A percentile compares a stretch with the other conserved stretches of the same genome.
phyloP scores from a whole-genome alignment of 2,888 invertebrate genomes.

The Chymomyza caudatula region DNA sequence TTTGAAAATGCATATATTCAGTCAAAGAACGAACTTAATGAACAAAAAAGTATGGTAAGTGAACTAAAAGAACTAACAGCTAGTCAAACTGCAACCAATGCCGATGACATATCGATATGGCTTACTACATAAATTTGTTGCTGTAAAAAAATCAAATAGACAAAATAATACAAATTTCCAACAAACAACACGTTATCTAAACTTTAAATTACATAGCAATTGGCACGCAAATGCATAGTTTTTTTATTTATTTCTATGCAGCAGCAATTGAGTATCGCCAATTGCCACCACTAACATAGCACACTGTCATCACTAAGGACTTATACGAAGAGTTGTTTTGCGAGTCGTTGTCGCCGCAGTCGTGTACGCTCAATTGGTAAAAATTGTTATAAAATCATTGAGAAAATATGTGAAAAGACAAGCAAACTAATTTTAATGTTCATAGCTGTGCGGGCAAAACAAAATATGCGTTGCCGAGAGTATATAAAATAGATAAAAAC shows the following conservation, averaged over 20 bases:
- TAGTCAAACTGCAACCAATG: no score
- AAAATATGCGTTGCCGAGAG: constrained; percentile 19
- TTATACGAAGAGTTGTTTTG: constrained; percentile 5
- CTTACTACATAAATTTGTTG: no score
- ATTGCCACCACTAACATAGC: neutral
- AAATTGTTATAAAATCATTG: constrained; percentile 55
- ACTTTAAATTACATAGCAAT: neutral
- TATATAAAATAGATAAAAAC: constrained; percentile 28
- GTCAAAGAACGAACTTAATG: no score
- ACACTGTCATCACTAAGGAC: neutral
- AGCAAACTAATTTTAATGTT: constrained; percentile 14
- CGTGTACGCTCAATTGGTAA: constrained; percentile 47
- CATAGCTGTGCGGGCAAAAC: constrained; percentile 9
- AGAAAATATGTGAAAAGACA: constrained; percentile 43
- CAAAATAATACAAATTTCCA: no score
- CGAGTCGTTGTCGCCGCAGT: constrained; percentile 21
- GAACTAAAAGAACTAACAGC: no score
- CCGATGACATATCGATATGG: no score
- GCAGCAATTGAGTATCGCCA: neutral
- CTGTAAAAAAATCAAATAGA: no score
- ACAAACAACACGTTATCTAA: no score
- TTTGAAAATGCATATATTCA: no score
- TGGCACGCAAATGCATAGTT: neutral
- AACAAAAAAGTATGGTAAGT: no score
- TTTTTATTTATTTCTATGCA: neutral